Evolutionary conservation across 2,113 vertebrate species (phyloP).

Genomic region (Petaurus breviceps): DNA sequence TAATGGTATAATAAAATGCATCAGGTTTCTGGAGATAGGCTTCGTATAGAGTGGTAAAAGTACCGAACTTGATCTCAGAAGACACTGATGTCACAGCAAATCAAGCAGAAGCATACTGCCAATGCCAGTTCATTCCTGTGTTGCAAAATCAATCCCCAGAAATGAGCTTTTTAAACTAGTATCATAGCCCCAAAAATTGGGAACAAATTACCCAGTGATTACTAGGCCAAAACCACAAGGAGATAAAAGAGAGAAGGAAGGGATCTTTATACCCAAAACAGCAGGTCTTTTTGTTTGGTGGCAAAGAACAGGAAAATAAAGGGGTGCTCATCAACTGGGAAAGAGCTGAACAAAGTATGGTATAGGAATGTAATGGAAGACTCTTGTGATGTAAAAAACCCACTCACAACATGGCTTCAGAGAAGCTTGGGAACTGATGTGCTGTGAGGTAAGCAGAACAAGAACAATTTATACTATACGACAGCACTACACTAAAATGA

Average conservation of each 20-base stretch:
- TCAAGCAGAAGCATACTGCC: not conserved
- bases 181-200: not conserved
- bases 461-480: not conserved
- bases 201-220: not conserved
- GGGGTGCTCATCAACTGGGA: not conserved
- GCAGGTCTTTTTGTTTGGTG: not conserved
- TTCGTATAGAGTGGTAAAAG: not conserved
- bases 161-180: not conserved
- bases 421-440: not conserved
- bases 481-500: not conserved
- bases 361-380: not conserved
- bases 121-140: not conserved
- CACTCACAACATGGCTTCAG: not conserved
- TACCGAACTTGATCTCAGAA: not conserved
- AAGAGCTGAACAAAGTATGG: not conserved
- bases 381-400: not conserved
- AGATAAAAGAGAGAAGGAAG: not conserved
- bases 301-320: not conserved
- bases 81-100: not conserved
- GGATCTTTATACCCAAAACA: not conserved
- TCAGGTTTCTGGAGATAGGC: not conserved
- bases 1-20: not conserved
- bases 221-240: not conserved
- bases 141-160: not conserved
- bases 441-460: not conserved